Conservation (phyloP, 2,797 vertebrate species). For the Serranus cabrilla region DNA sequence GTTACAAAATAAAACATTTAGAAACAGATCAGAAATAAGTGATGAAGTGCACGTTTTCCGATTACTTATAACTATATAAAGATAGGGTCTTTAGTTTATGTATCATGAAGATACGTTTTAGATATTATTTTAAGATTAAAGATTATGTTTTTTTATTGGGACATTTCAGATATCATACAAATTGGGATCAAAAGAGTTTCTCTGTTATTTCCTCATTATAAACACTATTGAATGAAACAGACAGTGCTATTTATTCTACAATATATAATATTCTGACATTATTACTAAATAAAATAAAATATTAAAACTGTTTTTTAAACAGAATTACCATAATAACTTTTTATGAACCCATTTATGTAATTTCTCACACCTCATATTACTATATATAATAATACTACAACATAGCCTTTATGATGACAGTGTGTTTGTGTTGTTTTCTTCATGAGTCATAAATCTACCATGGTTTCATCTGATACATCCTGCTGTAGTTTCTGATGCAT, state of each 20-base stretch:
- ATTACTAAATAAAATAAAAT: too few species aligned
- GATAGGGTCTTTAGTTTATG: neutral
- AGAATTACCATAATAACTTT: neutral
- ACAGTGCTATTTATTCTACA: neutral
- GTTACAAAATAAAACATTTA: neutral
- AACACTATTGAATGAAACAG: neutral
- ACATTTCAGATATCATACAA: neutral
- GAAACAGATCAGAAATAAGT: neutral
- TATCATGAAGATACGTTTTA: neutral
- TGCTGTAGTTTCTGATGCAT: neutral
- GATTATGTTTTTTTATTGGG: neutral
- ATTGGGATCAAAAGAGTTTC: neutral
- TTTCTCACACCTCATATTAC: neutral
- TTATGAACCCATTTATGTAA: neutral
- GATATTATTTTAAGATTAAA: neutral
- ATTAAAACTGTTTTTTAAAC: neutral
- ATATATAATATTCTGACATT: neutral
- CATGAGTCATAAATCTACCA: neutral
- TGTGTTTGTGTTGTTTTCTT: constrained; percentile 3
- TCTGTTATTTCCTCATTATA: neutral
- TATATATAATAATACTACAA: neutral
- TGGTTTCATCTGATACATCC: constrained; percentile 13
- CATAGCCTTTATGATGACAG: neutral
- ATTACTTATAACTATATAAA: neutral
- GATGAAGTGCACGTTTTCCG: neutral